Evolutionary conservation across 2,797 vertebrate genomes (phyloP).

Genomic region (Pteropus rufus): DNA sequence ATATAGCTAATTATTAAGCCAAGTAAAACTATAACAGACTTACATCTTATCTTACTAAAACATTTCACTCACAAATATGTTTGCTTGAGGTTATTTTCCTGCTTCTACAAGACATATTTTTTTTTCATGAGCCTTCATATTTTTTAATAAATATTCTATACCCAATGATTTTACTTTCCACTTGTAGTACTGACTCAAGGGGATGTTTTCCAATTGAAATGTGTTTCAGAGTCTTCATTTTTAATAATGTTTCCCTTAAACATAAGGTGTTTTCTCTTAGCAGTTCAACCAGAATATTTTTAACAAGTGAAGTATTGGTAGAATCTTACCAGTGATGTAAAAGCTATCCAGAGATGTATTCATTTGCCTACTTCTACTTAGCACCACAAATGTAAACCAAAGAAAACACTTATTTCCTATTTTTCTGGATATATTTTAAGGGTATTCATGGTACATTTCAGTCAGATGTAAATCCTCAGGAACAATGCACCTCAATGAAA

Average conservation of each 20-base stretch:
- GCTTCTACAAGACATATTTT: background rate
- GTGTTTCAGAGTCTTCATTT: background rate
- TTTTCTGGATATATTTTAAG: background rate
- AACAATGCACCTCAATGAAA: background rate
- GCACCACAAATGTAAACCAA: background rate
- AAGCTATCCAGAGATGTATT: background rate
- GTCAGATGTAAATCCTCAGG: background rate
- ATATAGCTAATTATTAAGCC: constrained; percentile 39
- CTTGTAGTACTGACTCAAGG: background rate
- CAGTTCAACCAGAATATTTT: background rate
- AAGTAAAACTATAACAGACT: background rate
- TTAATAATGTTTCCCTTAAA: background rate
- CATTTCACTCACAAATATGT: background rate
- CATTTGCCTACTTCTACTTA: background rate
- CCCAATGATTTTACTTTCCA: background rate
- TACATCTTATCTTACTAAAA: constrained; percentile 36
- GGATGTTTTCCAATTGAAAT: background rate
- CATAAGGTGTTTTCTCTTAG: background rate
- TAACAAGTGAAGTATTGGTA: background rate
- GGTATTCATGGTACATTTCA: background rate
- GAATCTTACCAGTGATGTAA: background rate
- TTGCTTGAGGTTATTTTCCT: constrained; percentile 42
- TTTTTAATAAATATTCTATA: background rate
- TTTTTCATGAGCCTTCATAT: background rate
- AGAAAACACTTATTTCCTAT: background rate